Base-by-base conservation (phyloP, 2,797 vertebrate species). In the Sebastes hubbsi region DNA sequence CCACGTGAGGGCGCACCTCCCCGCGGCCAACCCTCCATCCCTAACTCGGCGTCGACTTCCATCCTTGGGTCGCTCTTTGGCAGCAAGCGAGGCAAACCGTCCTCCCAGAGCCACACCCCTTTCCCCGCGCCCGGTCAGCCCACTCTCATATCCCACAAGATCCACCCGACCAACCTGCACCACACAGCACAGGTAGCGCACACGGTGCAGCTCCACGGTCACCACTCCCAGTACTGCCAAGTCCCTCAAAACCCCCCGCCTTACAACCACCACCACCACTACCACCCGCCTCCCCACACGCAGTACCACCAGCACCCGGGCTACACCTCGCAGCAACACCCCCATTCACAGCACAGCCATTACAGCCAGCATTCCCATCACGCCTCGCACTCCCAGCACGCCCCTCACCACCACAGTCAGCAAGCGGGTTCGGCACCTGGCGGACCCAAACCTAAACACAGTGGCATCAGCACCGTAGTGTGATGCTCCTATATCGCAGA, bases 381-480 rank as follows among this genome's bases (percentile, higher is more conserved):
- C 74, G 20, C 80, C 22, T 89, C 85, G 1, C 96, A 96, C 88
- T 92, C 95, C 90, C 97, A 96, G 3, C 95, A 94, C 22, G 94
- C 95, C 1, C 89, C 94, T 0, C 94, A 93, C 87, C 95, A 94
- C 88, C 95, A 95, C 88, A 86, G 87, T 79, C 94, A 96, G 18
- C 96, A 96, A 65, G 93, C 95, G 65, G 92, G 95, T 63, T 71
- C 94, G 67, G 92, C 88, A 2, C 94, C 97, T 32, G 82, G 96
- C 84, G 95, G 96, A 92, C 92, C 96, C 91, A 99, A 99, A 95
- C 94, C 96, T 90, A 99, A 98, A 93, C 97, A 98, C 95, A 98
- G 98, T 55, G 98, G 97, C 91, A 98, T 99, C 96, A 99, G 98
- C 96, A 99, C 98, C 84, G 95, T 99, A 92, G 98, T 99, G 95